These are phyloP conservation scores for Therioaphis trifolii DNA, from an alignment of 2,888 invertebrate species.

Conservation along the genomic window DNA sequence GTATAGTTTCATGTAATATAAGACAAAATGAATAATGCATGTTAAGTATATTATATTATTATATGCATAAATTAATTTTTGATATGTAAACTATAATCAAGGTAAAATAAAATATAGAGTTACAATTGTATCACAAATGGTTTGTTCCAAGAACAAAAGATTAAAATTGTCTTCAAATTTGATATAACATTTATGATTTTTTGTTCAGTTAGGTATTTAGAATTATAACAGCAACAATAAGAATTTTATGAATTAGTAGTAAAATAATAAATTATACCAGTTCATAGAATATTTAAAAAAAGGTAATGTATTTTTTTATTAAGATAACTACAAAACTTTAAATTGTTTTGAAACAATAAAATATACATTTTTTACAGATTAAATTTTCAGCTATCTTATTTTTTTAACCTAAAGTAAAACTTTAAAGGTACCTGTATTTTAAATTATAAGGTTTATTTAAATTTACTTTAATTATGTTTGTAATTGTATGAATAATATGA, in stretches of 20 bases:
- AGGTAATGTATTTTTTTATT: too few relatives aligned
- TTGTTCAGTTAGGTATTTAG: neutral
- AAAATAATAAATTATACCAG: neutral
- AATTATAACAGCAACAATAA: neutral
- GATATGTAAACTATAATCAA: conserved; percentile 2
- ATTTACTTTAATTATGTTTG: too few relatives aligned
- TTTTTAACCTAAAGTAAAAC: too few relatives aligned
- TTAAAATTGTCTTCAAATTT: neutral
- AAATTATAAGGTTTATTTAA: too few relatives aligned
- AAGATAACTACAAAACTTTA: too few relatives aligned
- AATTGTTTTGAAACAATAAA: too few relatives aligned
- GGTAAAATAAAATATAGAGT: neutral
- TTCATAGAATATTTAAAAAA: neutral
- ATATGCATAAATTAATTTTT: conserved; percentile 10
- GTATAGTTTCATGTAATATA: neutral
- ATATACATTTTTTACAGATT: too few relatives aligned
- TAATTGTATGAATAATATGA: too few relatives aligned
- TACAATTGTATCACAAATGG: neutral
- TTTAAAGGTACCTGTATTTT: too few relatives aligned
- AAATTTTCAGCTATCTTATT: too few relatives aligned
- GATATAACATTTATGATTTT: neutral
- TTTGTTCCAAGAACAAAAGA: neutral
- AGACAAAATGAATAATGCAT: conserved; percentile 2
- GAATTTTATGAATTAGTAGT: neutral
- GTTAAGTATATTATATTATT: neutral